A percentile compares a stretch with the other conserved stretches of the same genome.
phyloP scores from a whole-genome alignment of 2,888 invertebrate species.

The Lomographa bimaculata region DNA sequence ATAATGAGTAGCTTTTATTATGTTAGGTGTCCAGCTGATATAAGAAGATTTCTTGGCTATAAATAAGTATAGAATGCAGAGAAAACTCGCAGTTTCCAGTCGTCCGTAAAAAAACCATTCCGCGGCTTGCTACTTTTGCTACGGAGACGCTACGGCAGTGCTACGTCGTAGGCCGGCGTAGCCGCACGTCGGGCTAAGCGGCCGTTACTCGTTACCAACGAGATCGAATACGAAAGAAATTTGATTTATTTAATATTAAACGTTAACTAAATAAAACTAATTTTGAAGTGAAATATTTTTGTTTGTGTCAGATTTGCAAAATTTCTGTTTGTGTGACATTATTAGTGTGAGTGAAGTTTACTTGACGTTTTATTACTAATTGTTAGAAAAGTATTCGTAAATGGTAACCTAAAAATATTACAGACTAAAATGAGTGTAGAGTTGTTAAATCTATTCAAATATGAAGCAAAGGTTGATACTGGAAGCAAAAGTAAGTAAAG shows the following conservation, averaged over 20 bases:
- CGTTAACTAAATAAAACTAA: no score
- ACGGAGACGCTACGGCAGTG: constrained; percentile 55
- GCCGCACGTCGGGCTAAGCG: constrained; percentile 57
- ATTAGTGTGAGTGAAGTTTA: constrained; percentile 22
- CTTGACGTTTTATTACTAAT: constrained; percentile 8
- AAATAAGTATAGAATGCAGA: no score
- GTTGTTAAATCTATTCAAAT: constrained; percentile 55
- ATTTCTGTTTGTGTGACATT: no score
- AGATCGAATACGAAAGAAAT: constrained; percentile 25
- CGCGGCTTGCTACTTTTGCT: constrained; percentile 25
- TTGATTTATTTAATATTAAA: neutral
- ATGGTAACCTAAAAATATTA: constrained; percentile 33
- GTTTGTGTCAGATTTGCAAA: no score
- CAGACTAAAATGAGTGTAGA: constrained; percentile 68
- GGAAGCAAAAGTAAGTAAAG: constrained; percentile 54
- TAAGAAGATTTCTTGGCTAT: no score
- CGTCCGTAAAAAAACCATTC: constrained; percentile 9
- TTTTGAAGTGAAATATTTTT: no score
- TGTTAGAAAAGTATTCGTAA: constrained; percentile 30
- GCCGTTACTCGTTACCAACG: constrained; percentile 46
- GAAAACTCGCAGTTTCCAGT: no score
- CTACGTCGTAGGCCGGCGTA: constrained; percentile 72
- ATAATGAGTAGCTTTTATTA: no score
- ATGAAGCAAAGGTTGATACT: constrained; percentile 52
- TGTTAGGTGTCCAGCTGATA: no score